Evolutionary conservation across 2,888 invertebrate genomes (phyloP), one percentile per base, ranked within the genome.

Genomic region (Drosophila paranaensis): DNA sequence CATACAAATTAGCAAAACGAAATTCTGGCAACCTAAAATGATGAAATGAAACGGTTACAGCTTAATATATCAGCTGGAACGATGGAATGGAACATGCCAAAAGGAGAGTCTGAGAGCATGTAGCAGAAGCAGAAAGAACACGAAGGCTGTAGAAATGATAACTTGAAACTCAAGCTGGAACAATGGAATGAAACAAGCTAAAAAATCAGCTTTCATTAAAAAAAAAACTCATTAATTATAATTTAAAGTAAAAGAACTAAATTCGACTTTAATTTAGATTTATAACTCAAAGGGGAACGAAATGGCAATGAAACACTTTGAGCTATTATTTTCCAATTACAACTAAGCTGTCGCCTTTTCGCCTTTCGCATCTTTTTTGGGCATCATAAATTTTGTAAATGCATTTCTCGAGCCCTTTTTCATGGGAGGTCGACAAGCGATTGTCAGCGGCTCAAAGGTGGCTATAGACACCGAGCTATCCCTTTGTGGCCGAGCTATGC

Each of bases 301-400:
- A 25, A 39, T 39, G 53, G n/a, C 6, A 53, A 2, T 39, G 39
- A 25, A 53, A 53, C 37, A 39, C 39, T 10, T 14, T 35, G 2
- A 5, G 6, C 20, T 20, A 6, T 37, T 37, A 13, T 10, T 30
- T 14, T 20, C 3, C 14, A 43, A 30, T 43, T 33, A 13, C 14
- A 30, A 2, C 30, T 54, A 20, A 50, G 13, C 33, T 13, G 16
- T 16, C 50, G 16, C 42, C 27, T 11, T 40, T 30, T 40, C n/a
- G 6, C 27, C 8, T 40, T 30, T 40, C n/a, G 6, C 54, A 13
- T 30, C 4, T 30, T 14, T 20, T 55, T 43, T 11, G 27, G 40
- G 27, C 16, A 16, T 40, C 27, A 54, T 40, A 54, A 54, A 54
- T 54, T 30, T 54, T 13, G n/a, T 3, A 16, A 20, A 33, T 33